A percentile compares a stretch with the other conserved stretches of the same genome.
These are phyloP conservation scores for Scrobipalpa costella DNA, from an alignment of 2,888 invertebrate species.

Conservation along the genomic window DNA sequence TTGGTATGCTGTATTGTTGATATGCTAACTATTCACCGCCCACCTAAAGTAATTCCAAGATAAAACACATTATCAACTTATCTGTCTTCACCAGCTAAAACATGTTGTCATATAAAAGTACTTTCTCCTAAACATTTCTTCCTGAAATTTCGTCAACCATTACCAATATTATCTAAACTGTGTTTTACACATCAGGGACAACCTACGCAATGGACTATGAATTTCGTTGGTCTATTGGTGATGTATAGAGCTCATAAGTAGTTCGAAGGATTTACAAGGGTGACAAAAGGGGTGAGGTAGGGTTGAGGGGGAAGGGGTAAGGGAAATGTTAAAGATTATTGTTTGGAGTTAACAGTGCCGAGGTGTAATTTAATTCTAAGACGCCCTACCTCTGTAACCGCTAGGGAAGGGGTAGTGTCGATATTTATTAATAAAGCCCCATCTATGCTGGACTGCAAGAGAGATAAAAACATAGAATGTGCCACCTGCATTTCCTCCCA, in stretches of 20 bases:
- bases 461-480: too few relatives aligned
- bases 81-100: conserved; percentile 57
- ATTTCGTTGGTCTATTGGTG: not conserved
- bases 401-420: conserved; percentile 38
- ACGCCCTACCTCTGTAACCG: conserved; percentile 60
- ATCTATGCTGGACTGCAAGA: too few relatives aligned
- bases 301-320: conserved; percentile 34
- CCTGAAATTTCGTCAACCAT: not conserved
- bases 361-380: conserved; percentile 77
- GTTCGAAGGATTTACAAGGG: conserved; percentile 38
- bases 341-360: conserved; percentile 66
- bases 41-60: conserved; percentile 38
- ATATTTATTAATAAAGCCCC: conserved; percentile 34
- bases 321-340: conserved; percentile 72
- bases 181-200: not conserved
- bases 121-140: conserved; percentile 29
- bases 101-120: conserved; percentile 62
- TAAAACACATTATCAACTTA: conserved; percentile 58
- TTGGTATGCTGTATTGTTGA: too few relatives aligned
- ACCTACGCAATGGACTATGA: not conserved
- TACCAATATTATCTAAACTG: too few relatives aligned
- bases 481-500: too few relatives aligned
- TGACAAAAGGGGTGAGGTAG: conserved; percentile 28
- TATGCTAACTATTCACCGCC: too few relatives aligned
- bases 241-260: conserved; percentile 33